Evolutionary conservation across 2,113 vertebrate genomes (phyloP).

Genomic region (Camarhynchus parvulus): DNA sequence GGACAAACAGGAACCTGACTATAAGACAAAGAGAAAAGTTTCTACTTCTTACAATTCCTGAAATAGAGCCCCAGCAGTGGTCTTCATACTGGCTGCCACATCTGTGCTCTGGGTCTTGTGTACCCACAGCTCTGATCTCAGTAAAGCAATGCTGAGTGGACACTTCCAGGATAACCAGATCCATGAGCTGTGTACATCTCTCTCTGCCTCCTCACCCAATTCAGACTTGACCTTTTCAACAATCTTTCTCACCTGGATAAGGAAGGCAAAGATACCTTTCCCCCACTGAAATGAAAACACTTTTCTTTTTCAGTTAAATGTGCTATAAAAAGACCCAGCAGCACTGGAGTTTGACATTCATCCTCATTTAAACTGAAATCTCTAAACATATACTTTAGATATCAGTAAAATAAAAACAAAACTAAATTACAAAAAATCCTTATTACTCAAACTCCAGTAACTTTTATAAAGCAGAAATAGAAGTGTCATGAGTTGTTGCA

Average conservation of each 20-base stretch:
- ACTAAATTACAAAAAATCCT: not conserved
- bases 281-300: not conserved
- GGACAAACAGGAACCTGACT: not conserved
- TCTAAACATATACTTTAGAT: not conserved
- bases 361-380: not conserved
- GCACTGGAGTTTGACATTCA: not conserved
- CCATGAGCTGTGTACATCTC: not conserved
- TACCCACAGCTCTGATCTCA: not conserved
- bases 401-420: not conserved
- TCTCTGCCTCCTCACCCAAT: not conserved
- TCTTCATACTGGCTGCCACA: not conserved
- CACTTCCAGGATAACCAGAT: not conserved
- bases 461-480: not conserved
- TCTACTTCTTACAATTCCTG: not conserved
- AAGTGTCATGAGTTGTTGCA: not conserved
- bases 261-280: not conserved
- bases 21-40: not conserved
- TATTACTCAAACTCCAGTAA: not conserved
- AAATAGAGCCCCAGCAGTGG: not conserved
- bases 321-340: not conserved
- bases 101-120: accelerated
- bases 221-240: not conserved
- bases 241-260: not conserved
- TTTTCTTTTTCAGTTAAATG: not conserved
- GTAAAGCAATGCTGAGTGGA: not conserved